These are phyloP conservation scores for Osmoderma eremita DNA, from an alignment of 2,888 invertebrate species.

Conservation along the genomic window DNA sequence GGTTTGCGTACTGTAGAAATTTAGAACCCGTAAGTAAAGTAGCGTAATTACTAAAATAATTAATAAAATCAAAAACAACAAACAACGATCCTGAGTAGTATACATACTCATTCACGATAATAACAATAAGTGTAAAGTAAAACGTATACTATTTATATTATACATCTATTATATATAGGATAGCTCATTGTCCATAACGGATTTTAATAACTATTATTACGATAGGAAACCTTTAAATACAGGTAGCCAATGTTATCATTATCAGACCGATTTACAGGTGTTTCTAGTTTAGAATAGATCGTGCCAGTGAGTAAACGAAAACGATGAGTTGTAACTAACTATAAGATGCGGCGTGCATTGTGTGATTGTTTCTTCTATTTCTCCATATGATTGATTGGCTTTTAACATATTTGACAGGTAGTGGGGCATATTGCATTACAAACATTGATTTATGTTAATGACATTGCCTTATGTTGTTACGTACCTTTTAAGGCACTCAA, in stretches of 20 bases:
- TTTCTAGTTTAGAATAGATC: not conserved
- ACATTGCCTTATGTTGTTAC: slow-evolving; percentile 43
- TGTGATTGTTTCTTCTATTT: slow-evolving; percentile 32
- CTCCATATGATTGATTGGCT: slow-evolving; percentile 52
- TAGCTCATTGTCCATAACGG: too few species aligned
- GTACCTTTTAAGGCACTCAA: slow-evolving; percentile 39
- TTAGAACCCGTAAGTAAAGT: too few species aligned
- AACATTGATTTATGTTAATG: slow-evolving; percentile 55
- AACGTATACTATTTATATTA: too few species aligned
- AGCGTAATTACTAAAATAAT: too few species aligned
- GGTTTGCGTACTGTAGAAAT: too few species aligned
- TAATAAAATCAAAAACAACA: too few species aligned
- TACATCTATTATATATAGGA: too few species aligned
- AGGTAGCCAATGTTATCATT: not conserved
- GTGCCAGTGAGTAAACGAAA: slow-evolving; percentile 15
- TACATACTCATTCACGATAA: too few species aligned
- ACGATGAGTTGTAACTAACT: slow-evolving; percentile 22
- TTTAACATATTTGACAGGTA: slow-evolving; percentile 54
- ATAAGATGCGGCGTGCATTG: slow-evolving; percentile 3
- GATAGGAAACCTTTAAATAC: too few species aligned
- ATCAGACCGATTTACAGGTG: slow-evolving; percentile 2
- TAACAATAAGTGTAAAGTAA: too few species aligned
- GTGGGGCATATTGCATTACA: slow-evolving; percentile 51
- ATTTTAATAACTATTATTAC: too few species aligned
- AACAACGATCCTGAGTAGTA: too few species aligned